Conservation (phyloP, 2,888 invertebrate species). For the Lampropteryx suffumata region DNA sequence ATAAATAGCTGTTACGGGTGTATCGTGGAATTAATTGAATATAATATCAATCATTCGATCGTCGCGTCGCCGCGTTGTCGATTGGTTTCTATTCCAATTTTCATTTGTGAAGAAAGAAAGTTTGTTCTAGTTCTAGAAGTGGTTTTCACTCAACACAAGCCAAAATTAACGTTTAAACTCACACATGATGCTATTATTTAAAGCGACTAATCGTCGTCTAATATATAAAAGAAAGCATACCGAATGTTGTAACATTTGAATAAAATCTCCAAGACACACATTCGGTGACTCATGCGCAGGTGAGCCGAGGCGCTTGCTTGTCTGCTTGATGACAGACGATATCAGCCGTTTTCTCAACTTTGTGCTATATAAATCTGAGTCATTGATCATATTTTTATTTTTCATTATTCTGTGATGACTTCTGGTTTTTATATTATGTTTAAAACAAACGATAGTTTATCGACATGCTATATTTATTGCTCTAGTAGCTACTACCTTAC, state of each 20-base stretch:
- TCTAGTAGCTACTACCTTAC: too few relatives aligned
- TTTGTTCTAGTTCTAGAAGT: neutral
- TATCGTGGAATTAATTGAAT: constrained; percentile 8
- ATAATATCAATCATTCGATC: neutral
- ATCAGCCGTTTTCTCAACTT: neutral
- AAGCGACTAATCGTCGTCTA: too few relatives aligned
- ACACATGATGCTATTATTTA: too few relatives aligned
- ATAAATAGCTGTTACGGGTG: constrained; percentile 4
- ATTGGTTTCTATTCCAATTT: constrained; percentile 1
- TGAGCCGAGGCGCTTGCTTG: constrained; percentile 25
- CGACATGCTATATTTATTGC: too few relatives aligned
- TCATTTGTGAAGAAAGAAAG: neutral
- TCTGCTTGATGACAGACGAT: constrained; percentile 19
- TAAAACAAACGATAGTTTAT: too few relatives aligned
- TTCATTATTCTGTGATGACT: too few relatives aligned
- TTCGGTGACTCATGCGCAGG: constrained; percentile 32
- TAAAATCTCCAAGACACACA: constrained; percentile 20
- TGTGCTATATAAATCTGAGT: neutral
- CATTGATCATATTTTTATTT: neutral
- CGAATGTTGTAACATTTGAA: constrained; percentile 9
- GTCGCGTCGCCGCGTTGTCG: neutral
- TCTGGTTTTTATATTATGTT: too few relatives aligned
- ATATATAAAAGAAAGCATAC: constrained; percentile 24
- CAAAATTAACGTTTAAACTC: too few relatives aligned
- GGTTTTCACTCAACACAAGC: too few relatives aligned